Base-by-base conservation (phyloP, 2,113 vertebrate species). In the Oncorhynchus mykiss region DNA sequence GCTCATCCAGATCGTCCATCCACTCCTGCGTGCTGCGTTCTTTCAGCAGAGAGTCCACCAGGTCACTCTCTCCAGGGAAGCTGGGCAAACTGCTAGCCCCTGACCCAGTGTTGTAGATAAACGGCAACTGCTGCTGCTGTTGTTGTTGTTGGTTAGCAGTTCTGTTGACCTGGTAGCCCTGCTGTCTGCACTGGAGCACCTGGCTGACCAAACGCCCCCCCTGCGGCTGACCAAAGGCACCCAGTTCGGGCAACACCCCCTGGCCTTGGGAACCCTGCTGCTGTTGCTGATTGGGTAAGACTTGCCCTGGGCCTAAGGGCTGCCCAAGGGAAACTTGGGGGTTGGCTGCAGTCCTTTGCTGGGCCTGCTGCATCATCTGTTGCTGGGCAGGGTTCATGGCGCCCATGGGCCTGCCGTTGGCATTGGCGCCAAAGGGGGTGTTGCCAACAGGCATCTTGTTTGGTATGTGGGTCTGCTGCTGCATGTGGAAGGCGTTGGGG, bases 11-110 rank as follows among this genome's bases (percentile, higher is more conserved):
- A 73, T 99, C 97, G 11, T 93, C 96, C 93, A 99, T 99, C 97
- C 97, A 99, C 85, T 99, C 97, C 90, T 99, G 96, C 0, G 96
- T 95, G 91, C 95, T 95, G 93, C 96, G 96, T 69, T 94, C 95
- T 93, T 99, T 99, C 80, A 99, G 91, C 88, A 99, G 90, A 0
- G 96, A 96, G 92, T 99, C 97, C 68, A 99, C 96, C 67, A 99
- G 92, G 69, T 99, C 98, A 0, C 94, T 93, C 74, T 98, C 96
- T 0, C 94, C 96, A 3, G 95, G 91, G 76, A 99, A 94, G 74
- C 88, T 91, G 70, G 93, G 85, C 76, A 97, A 83, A 77, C 83
- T 85, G 77, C 83, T 85, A 59, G 94, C 94, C 0, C 94, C 95
- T 0, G 95, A 89, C 31, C 96, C 96, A 85, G 90, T 34, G 0